phyloP scores from a whole-genome alignment of 1,140 invertebrate genomes.

The Eubasilissa regina region DNA sequence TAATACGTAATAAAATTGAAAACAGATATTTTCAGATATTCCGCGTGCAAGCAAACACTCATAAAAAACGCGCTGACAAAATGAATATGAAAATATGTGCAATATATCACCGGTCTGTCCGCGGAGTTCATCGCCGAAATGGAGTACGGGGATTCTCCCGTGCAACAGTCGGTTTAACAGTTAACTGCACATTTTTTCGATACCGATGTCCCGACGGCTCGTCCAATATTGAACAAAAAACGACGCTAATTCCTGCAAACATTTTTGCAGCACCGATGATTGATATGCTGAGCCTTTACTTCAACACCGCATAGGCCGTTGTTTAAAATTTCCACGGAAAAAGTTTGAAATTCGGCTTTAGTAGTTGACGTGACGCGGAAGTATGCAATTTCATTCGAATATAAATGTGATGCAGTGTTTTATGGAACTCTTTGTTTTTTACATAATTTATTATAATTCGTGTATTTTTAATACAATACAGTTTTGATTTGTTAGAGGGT shows the following conservation, averaged over 20 bases:
- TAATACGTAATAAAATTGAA: no score
- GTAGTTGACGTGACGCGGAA: background rate
- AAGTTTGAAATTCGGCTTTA: slow-evolving; percentile 1
- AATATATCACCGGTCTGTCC: slow-evolving; percentile 28
- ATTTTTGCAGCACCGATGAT: slow-evolving; percentile 60
- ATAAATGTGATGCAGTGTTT: no score
- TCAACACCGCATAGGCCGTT: slow-evolving; percentile 37
- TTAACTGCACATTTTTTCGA: slow-evolving; percentile 51
- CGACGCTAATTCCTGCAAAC: slow-evolving; percentile 58
- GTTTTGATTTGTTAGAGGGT: no score
- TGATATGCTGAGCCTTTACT: slow-evolving; percentile 51
- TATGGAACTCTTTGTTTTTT: no score
- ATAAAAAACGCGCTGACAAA: background rate
- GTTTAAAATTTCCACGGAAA: slow-evolving; percentile 15
- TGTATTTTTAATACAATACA: no score
- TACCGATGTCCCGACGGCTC: slow-evolving; percentile 45
- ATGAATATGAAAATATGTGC: background rate
- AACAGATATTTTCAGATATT: no score
- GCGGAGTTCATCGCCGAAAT: slow-evolving; percentile 25
- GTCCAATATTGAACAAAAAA: slow-evolving; percentile 55
- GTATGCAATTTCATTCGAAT: background rate
- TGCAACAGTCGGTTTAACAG: slow-evolving; percentile 24
- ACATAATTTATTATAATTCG: no score
- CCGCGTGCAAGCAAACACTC: background rate
- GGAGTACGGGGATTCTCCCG: background rate